phyloP scores from a whole-genome alignment of 2,888 invertebrate genomes.

The Cephus runcator region DNA sequence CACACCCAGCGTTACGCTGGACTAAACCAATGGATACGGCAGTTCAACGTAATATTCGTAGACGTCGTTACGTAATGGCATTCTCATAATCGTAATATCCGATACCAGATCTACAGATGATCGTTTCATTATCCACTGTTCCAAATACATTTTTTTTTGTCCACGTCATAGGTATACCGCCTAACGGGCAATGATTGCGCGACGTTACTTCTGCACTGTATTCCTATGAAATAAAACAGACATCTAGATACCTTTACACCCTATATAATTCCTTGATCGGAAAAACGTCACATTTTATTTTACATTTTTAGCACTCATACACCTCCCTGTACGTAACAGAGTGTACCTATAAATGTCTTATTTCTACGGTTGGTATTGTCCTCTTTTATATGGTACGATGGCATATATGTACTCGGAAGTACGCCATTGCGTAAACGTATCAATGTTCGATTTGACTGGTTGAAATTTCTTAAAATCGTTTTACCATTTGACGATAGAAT shows the following conservation, averaged over 20 bases:
- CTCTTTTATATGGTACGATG: background rate
- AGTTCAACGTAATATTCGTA: background rate
- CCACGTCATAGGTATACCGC: background rate
- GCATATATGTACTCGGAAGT: background rate
- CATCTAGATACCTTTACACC: background rate
- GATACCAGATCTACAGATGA: background rate
- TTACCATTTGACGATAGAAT: background rate
- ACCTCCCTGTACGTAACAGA: background rate
- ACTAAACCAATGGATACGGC: background rate
- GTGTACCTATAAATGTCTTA: background rate
- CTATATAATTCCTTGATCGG: background rate
- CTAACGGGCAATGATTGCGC: background rate
- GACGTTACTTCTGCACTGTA: background rate
- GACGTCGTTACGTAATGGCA: background rate
- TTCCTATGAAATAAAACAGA: background rate
- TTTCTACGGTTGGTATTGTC: background rate
- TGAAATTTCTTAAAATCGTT: background rate
- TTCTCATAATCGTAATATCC: background rate
- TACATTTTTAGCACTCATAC: background rate
- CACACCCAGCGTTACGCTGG: background rate
- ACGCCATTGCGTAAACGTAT: background rate
- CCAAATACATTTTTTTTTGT: background rate
- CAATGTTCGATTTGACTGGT: background rate
- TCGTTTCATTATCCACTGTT: background rate
- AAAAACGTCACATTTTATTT: background rate